Percentiles rank a stretch among this genome's conserved stretches.
Evolutionary conservation across 2,797 vertebrate species (phyloP).

Genomic region (Carcharodon carcharias): DNA sequence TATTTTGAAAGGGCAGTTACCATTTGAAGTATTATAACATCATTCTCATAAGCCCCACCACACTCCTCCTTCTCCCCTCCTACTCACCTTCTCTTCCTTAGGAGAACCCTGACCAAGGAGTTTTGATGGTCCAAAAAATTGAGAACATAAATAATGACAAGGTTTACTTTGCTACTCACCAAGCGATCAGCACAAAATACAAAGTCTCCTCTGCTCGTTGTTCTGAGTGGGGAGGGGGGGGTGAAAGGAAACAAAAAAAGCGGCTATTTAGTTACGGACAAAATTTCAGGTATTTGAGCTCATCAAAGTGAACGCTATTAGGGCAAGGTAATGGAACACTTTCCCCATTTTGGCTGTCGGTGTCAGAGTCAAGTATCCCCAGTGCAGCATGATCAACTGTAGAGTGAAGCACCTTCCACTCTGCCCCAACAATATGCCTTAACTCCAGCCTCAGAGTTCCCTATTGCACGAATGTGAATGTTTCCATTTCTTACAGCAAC

Average conservation of each 20-base stretch:
- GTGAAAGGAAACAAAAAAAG: not conserved
- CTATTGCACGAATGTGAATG: not conserved
- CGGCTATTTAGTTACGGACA: not conserved
- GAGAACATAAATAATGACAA: not conserved
- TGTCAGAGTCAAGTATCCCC: not conserved
- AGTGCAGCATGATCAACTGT: no score
- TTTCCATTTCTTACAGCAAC: not conserved
- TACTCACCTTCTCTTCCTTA: not conserved
- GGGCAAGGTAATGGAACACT: not conserved
- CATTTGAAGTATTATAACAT: not conserved
- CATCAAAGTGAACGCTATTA: not conserved
- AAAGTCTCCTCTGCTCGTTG: conserved; percentile 92
- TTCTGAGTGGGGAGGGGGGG: conserved; percentile 54
- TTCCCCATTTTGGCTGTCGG: not conserved
- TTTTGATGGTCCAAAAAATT: not conserved
- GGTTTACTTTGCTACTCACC: conserved; percentile 61
- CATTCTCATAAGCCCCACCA: not conserved
- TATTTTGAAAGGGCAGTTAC: not conserved
- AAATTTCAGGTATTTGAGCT: not conserved
- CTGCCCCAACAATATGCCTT: not conserved
- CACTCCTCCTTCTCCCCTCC: no score
- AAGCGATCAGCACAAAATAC: conserved; percentile 91
- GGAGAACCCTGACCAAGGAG: not conserved
- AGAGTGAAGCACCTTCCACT: not conserved
- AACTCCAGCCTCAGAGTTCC: not conserved